These are phyloP conservation scores for Campylomormyrus tamandua DNA, from an alignment of 2,113 vertebrate species.

Conservation along the genomic window DNA sequence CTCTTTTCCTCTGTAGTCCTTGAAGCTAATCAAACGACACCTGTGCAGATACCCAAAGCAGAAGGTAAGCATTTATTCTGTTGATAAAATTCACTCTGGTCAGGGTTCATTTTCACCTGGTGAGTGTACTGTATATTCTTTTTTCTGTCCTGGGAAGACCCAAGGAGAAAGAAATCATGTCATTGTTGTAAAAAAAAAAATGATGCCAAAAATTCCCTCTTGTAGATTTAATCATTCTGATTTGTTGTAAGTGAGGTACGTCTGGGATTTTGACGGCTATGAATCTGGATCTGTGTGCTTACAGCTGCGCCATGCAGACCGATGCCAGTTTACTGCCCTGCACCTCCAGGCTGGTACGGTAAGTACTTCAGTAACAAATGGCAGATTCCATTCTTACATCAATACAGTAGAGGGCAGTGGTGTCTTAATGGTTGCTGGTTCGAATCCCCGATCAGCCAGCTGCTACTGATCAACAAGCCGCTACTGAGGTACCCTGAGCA, in stretches of 20 bases:
- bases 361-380: conserved; percentile 35
- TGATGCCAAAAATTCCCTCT: neutral
- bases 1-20: neutral
- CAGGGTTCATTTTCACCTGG: neutral
- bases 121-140: neutral
- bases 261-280: neutral
- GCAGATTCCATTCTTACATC: neutral
- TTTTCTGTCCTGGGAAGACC: neutral
- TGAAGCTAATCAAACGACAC: neutral
- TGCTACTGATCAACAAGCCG: too few species aligned
- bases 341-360: conserved; percentile 68
- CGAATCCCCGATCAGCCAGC: too few species aligned
- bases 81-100: neutral
- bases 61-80: neutral
- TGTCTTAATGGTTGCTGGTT: too few species aligned
- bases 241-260: neutral
- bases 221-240: neutral
- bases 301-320: conserved; percentile 60
- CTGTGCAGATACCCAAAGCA: neutral
- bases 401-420: neutral
- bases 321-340: conserved; percentile 62
- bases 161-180: neutral
- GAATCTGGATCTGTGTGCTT: neutral
- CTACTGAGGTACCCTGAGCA: too few species aligned
- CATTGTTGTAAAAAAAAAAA: neutral